Base-by-base conservation (phyloP, 2,797 vertebrate species). In the Epinephelus malabaricus region DNA sequence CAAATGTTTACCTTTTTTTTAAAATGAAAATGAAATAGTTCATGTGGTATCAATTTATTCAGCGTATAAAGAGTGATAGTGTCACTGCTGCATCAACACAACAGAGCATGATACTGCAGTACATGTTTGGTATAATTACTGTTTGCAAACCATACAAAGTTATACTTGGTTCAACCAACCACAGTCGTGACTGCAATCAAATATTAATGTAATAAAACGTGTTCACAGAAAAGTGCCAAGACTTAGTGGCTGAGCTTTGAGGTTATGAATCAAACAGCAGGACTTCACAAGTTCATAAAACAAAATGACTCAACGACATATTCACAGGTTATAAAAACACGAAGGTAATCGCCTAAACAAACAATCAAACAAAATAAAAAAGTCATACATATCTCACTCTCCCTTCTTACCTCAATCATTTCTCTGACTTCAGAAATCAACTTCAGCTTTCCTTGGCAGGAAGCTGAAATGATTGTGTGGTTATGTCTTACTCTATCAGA, bases 221-320 rank as follows among this genome's bases (percentile, higher is more conserved):
- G 54, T 59, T 81, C 25, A 65, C 56, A 59, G 56, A 6, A 67
- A n/a, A 61, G 74, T 77, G 61, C 66, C 65, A 43, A 72, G 56
- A 17, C 2, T 40, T 38, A 43, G 69, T 15, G 58, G 50, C 50
- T 2, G 19, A 78, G 64, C n/a, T 1, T 23, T 0, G 19, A 61
- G 30, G 46, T 60, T 54, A 64, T 6, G 46, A 76, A 43, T 76
- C 56, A 83, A 82, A 76, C 55, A 53, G 61, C 62, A 59, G 30
- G 17, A 40, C 61, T 14, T 19, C 23, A 55, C 64, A 75, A 8
- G 30, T 50, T 58, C 55, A 61, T 23, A 21, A 27, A 13, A 18
- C 1, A 10, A 38, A n/a, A 25, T 45, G 46, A 64, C 38, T 69
- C 38, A 19, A 15, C 27, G 6, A 12, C 45, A 13, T n/a, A 4